These are phyloP conservation scores for Phyllostomus discolor DNA, from an alignment of 2,113 vertebrate genomes.

Conservation along the genomic window DNA sequence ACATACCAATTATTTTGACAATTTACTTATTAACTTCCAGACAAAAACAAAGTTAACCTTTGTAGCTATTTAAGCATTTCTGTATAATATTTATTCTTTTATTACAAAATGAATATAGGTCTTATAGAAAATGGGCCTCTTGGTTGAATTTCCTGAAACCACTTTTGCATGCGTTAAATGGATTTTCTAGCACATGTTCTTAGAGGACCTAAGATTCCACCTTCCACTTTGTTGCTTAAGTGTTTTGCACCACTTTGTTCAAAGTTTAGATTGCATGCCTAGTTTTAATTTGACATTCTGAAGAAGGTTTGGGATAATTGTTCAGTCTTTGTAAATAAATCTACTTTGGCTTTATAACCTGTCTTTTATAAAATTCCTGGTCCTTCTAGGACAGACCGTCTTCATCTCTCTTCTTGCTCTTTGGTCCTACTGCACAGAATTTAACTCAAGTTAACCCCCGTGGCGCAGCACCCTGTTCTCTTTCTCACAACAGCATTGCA, in stretches of 20 bases:
- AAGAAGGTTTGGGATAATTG: not conserved
- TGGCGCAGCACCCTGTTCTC: not conserved
- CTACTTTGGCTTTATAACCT: not conserved
- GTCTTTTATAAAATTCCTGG: not conserved
- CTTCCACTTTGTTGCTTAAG: not conserved
- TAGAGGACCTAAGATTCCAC: not conserved
- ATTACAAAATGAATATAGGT: not conserved
- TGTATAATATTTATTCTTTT: not conserved
- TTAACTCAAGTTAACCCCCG: not conserved
- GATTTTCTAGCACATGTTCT: not conserved
- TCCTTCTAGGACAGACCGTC: not conserved
- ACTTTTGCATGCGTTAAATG: not conserved
- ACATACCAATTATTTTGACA: not conserved
- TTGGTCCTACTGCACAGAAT: not conserved
- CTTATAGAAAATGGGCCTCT: not conserved
- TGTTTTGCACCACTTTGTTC: not conserved
- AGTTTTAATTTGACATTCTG: not conserved
- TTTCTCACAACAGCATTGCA: not conserved
- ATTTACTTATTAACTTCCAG: not conserved
- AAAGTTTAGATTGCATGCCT: not conserved
- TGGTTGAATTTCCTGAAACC: not conserved
- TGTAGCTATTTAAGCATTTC: not conserved
- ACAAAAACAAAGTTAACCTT: not conserved
- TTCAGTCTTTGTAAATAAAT: not conserved
- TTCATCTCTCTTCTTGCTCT: accelerated